These are phyloP conservation scores for Eulemur macaco DNA, from an alignment of 2,113 vertebrate genomes.

Conservation along the genomic window DNA sequence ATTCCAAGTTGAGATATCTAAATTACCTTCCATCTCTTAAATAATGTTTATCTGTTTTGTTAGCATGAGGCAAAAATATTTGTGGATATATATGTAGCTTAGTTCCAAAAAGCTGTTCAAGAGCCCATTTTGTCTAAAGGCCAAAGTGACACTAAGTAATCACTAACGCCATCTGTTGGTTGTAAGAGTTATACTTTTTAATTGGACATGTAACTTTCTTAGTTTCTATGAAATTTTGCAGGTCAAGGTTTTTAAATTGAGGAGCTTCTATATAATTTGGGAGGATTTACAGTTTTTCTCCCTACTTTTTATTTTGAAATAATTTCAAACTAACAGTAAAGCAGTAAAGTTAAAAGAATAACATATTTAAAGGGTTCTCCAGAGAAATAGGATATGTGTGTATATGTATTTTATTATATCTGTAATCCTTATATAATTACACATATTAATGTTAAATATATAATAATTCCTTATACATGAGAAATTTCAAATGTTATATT, in stretches of 20 bases:
- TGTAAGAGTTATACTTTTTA: slow-evolving; percentile 1
- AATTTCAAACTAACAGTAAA: slow-evolving; percentile 28
- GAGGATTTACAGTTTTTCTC: background rate
- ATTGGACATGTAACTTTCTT: background rate
- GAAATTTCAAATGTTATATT: background rate
- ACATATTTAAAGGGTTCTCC: background rate
- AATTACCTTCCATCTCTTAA: background rate
- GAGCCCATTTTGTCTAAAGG: background rate
- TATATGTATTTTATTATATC: background rate
- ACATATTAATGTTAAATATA: background rate
- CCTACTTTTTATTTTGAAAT: background rate
- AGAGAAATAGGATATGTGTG: background rate
- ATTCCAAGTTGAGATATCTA: background rate
- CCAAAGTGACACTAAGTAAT: background rate
- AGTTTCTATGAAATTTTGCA: slow-evolving; percentile 15
- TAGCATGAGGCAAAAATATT: background rate
- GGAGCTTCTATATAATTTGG: background rate
- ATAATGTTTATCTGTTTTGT: background rate
- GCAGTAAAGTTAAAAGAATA: background rate
- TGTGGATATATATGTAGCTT: background rate
- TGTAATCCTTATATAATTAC: background rate
- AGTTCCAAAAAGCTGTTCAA: background rate
- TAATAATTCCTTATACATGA: background rate
- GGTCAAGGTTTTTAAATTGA: background rate
- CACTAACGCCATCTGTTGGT: slow-evolving; percentile 62